Evolutionary conservation across 2,888 invertebrate genomes (phyloP), one percentile per base, ranked within the genome.

Genomic region (Platynereis dumerilii): DNA sequence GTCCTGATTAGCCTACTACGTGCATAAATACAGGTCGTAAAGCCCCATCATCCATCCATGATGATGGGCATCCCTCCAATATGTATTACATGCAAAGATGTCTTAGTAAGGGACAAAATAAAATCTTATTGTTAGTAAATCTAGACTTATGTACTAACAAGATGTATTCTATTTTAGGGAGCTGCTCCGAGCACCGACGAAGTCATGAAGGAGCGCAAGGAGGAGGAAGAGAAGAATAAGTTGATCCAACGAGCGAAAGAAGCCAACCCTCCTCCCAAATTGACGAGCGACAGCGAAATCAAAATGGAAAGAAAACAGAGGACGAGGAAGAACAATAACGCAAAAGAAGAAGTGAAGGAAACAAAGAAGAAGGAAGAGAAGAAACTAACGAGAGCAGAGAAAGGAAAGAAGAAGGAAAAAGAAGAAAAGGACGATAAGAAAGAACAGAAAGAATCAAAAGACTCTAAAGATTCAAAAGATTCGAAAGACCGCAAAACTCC

Each of bases 401-500:
- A 88, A 22, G 42, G 48, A 85, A 74, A 69, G 67, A 72, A 71
- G 56, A 65, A 63, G 27, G 86, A 85, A 84, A 86, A 85, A 86
- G 85, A 39, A 56, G 28, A 28, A 59, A 69, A 74, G 60, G 73
- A 72, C 42, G 73, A 75, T 65, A 72, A 71, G 54, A 68, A 68
- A 15, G 64, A 70, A 39, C 63, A 69, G 10, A 71, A 70, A 86
- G 74, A 69, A 68, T 72, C 70, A 53, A 65, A 62, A 29, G 64
- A 22, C 85, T n/a, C n/a, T n/a, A 86, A 85, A 84, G 86, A 85
- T 86, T 85, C 39, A n/a, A n/a, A n/a, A n/a, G n/a, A n/a, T n/a
- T n/a, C n/a, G n/a, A 55, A 27, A 26, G 58, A 60, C 69, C 10
- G 20, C 28, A 20, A 59, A 59, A 26, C 15, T 26, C 2, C n/a